These are phyloP conservation scores for Sarcophilus harrisii DNA, from an alignment of 2,797 vertebrate species.

Conservation along the genomic window DNA sequence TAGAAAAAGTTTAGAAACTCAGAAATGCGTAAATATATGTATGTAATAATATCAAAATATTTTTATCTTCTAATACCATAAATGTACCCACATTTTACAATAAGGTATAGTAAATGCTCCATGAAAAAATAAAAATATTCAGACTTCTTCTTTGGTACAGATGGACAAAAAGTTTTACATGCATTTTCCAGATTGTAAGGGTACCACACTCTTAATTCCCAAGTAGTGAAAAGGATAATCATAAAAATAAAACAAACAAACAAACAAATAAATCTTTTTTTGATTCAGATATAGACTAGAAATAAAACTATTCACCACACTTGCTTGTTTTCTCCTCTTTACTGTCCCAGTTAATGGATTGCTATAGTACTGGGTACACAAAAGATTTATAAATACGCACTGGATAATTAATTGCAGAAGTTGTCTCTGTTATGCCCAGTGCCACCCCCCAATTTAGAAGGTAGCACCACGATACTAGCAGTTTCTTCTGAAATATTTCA, in stretches of 20 bases:
- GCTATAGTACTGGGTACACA: neutral
- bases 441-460: neutral
- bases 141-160: neutral
- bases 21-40: neutral
- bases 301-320: no score
- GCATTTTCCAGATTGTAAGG: neutral
- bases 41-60: neutral
- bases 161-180: neutral
- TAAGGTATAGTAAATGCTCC: neutral
- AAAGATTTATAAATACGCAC: neutral
- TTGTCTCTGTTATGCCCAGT: neutral
- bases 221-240: neutral
- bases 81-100: neutral
- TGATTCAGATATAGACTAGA: neutral
- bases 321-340: accelerated
- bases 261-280: neutral
- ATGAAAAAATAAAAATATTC: neutral
- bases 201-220: neutral
- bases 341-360: no score
- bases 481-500: neutral
- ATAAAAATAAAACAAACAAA: neutral
- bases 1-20: neutral
- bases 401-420: neutral
- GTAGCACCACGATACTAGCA: neutral
- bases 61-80: neutral